Evolutionary conservation across 2,797 vertebrate species (phyloP).

Genomic region (Rallus crepitans): DNA sequence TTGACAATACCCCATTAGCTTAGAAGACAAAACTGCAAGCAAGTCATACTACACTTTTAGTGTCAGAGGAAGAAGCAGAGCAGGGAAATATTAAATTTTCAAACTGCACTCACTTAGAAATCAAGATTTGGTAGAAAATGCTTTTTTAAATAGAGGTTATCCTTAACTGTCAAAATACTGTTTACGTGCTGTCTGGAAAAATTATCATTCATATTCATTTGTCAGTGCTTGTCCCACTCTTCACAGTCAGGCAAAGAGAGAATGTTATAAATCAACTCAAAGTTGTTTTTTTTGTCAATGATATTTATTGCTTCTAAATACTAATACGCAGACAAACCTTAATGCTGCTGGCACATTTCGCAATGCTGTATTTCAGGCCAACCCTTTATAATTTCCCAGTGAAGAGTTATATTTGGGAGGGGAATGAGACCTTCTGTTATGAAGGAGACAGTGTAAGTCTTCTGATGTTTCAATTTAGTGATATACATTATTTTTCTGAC

Average conservation of each 20-base stretch:
- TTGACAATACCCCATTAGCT: not conserved
- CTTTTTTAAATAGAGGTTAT: slow-evolving; percentile 22
- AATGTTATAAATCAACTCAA: slow-evolving; percentile 29
- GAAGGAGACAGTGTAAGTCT: not conserved
- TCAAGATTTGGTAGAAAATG: slow-evolving; percentile 11
- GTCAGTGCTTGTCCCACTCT: not conserved
- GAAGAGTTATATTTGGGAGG: not conserved
- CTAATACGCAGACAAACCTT: not conserved
- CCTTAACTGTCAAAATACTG: slow-evolving; percentile 25
- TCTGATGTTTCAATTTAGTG: not conserved
- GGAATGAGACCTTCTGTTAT: not conserved
- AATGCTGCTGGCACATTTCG: not conserved
- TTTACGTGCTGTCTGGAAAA: slow-evolving; percentile 8
- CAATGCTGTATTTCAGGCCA: not conserved
- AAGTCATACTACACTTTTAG: not conserved
- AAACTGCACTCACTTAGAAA: slow-evolving; percentile 11
- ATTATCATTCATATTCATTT: slow-evolving; percentile 31
- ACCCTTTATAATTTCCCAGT: not conserved
- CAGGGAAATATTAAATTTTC: not conserved
- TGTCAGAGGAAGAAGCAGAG: not conserved
- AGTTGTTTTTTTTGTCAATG: slow-evolving; percentile 17
- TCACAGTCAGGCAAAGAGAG: not conserved
- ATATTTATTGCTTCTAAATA: slow-evolving; percentile 43
- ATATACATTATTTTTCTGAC: slow-evolving; percentile 8
- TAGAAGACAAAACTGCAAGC: not conserved